A percentile compares a stretch with the other conserved stretches of the same genome.
Conservation (phyloP, 2,113 vertebrate species). For the Alligator mississippiensis region DNA sequence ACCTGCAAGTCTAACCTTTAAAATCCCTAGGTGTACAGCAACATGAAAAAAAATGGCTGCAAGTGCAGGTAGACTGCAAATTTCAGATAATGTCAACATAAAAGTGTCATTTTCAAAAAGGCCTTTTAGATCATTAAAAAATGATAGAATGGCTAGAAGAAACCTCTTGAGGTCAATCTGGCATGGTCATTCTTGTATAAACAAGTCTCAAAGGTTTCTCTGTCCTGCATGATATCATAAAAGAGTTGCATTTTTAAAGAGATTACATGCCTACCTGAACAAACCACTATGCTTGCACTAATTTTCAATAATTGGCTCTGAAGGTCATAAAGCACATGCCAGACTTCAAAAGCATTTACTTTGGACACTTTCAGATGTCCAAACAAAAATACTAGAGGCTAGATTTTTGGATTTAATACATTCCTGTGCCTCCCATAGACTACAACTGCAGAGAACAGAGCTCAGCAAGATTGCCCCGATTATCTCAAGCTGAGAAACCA, state of each 20-base stretch:
- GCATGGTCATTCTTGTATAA: no score
- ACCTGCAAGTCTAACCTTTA: neutral
- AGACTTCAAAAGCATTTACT: neutral
- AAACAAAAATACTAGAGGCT: no score
- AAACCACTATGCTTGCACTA: neutral
- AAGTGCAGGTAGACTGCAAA: neutral
- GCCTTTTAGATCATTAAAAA: neutral
- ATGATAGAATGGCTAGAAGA: neutral
- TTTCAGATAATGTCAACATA: neutral
- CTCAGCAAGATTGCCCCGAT: no score
- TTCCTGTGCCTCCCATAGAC: no score
- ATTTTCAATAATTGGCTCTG: neutral
- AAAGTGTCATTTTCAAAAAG: neutral
- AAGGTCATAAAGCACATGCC: neutral
- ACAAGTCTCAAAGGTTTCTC: no score
- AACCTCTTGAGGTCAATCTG: no score
- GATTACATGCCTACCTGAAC: neutral
- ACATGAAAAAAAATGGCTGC: neutral
- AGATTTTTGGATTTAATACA: no score
- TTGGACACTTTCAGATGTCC: no score
- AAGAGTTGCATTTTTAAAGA: no score
- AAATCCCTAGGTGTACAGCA: neutral
- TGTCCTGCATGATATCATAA: no score
- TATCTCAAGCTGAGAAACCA: no score
- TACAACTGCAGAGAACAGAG: no score